Evolutionary conservation across 92 coral and sea anemone genomes (phyloP).

Genomic region (Porites lobata): DNA sequence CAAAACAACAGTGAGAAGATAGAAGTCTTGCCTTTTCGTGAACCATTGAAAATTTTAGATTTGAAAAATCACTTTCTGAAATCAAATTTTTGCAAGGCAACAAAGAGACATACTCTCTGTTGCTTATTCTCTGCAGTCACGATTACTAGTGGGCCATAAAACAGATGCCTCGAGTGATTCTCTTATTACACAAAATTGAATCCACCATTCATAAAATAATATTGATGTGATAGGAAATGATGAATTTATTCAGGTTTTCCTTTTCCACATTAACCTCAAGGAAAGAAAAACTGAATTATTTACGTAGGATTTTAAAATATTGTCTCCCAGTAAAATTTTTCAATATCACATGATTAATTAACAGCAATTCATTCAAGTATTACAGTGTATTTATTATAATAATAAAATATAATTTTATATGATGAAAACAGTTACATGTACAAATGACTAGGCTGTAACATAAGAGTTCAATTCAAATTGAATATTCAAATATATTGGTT

Average conservation of each 20-base stretch:
- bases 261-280: not conserved
- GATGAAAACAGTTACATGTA: not conserved
- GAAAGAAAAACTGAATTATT: not conserved
- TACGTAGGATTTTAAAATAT: no score
- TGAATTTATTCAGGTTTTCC: not conserved
- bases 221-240: not conserved
- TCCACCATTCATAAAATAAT: not conserved
- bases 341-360: not conserved
- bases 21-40: not conserved
- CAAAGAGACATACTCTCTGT: no score
- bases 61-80: not conserved
- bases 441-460: not conserved
- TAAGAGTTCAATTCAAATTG: not conserved
- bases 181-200: not conserved
- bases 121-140: not conserved
- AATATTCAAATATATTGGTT: no score
- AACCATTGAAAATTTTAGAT: not conserved
- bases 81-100: not conserved
- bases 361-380: not conserved
- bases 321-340: not conserved
- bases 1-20: conserved; percentile 19
- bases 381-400: no score
- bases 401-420: no score
- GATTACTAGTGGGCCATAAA: not conserved
- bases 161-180: not conserved